Evolutionary conservation across 2,797 vertebrate genomes (phyloP), one percentile per base, ranked within the genome.

Genomic region (Pampus argenteus): DNA sequence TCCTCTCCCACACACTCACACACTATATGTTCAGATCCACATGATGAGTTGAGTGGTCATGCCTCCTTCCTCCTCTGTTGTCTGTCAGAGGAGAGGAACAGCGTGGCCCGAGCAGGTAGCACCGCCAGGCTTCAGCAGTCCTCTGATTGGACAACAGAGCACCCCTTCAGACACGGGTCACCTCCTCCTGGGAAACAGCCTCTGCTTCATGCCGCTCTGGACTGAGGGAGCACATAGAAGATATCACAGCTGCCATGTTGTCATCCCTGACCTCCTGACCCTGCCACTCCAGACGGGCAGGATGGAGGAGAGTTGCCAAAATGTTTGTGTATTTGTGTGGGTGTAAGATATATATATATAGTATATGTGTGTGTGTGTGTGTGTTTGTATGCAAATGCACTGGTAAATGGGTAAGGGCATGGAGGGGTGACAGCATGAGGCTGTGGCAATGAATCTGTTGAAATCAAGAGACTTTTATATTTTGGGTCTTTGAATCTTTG

Each of bases 111-210:
- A 23, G 63, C 86, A 89, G 90, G 88, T 89, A 89, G 78, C 54
- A 0, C 58, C 7, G 85, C 84, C 83, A 91, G 88, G 84, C 89
- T 87, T 79, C 87, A 90, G 80, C 81, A 63, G 74, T 71, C 82
- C 20, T 83, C 80, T 91, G 91, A 94, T 90, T 89, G 91, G 91
- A 82, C 69, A 64, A 90, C 83, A 90, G 88, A 64, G 80, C 81
- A 82, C 81, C 92, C 87, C 81, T 90, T 93, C 93, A 92, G 91
- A 90, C 74, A 89, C 51, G 91, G 94, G 92, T 94, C 92, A 94
- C 91, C 89, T 93, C 84, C 71, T 81, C 72, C 81, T 10, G 67
- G 81, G 83, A 83, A 89, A 86, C 81, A 70, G 81, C 56, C 50
- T 63, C 76, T 25, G 73, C 74, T 79, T 79, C 75, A 62, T 76